Base-by-base conservation (phyloP, 2,797 vertebrate genomes). In the Bovichtus diacanthus region DNA sequence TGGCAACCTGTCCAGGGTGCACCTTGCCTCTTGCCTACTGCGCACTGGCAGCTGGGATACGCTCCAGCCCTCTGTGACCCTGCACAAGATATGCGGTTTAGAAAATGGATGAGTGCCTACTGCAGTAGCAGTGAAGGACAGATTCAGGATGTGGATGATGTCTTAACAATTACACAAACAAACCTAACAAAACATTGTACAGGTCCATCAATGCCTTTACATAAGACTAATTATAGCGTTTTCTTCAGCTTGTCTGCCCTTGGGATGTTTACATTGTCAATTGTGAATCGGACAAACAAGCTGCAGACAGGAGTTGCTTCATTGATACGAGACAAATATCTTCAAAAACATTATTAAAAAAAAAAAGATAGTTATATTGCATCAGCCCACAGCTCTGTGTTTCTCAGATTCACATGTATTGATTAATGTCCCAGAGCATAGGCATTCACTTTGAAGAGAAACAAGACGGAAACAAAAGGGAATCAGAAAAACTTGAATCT, bases 81-180 rank as follows among this genome's bases (percentile, higher is more conserved):
- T 36, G 39, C 70, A 19, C 29, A 43, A 27, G 31, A 55, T 58
- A 36, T 63, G n/a, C 1, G 15, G 21, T 63, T 58, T 44, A n/a
- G 9, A 46, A 8, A 56, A 49, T 54, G 36, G 54, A 47, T 63
- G 59, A 21, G 49, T 50, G 31, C n/a, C 13, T 64, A 6, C 31
- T 31, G 58, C 46, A 65, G 64, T 0, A 9, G 25, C 16, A 23
- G 31, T 65, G 69, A 77, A 64, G 74, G 62, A 23, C 29, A 29
- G 49, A 55, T 41, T 63, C 29, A 61, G 43, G 55, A 66, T 34
- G 15, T 25, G 3, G 1, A 60, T 60, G n/a, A 18, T 69, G 62
- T 64, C 46, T 15, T 19, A 59, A 49, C 23, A n/a, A n/a, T n/a
- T n/a, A n/a, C n/a, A n/a, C n/a, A n/a, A n/a, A 47, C 19, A 15